These are phyloP conservation scores for Raja brachyura DNA, from an alignment of 2,113 vertebrate genomes.

Conservation along the genomic window DNA sequence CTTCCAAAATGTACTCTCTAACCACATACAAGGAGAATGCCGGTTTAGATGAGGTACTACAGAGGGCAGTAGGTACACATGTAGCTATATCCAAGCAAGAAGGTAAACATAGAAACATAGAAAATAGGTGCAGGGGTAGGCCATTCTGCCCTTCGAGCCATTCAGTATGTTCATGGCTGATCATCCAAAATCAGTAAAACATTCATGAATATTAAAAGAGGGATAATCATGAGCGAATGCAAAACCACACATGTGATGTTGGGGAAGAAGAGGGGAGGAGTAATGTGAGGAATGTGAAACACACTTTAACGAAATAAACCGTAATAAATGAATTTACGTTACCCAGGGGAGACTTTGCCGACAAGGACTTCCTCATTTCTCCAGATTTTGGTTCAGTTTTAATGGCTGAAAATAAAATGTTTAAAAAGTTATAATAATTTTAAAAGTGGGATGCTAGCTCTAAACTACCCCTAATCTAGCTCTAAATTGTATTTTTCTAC, in stretches of 20 bases:
- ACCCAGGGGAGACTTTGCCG: slow-evolving; percentile 72
- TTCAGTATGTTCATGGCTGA: no score
- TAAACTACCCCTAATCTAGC: neutral
- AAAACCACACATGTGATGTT: neutral
- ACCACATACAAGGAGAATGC: neutral
- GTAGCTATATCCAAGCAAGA: neutral
- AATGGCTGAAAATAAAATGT: slow-evolving; percentile 54
- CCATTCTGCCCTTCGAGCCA: no score
- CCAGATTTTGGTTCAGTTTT: slow-evolving; percentile 71
- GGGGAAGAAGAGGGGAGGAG: no score
- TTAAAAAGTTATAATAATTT: slow-evolving; percentile 6
- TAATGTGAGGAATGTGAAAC: neutral
- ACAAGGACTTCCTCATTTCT: slow-evolving; percentile 67
- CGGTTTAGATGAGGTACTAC: neutral
- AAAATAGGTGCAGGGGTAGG: no score
- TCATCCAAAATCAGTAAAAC: no score
- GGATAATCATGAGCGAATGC: neutral
- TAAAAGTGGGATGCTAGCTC: neutral
- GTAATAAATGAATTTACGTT: slow-evolving; percentile 38
- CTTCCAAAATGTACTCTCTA: neutral
- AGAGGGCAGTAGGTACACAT: neutral
- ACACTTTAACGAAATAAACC: neutral
- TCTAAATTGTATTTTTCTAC: neutral
- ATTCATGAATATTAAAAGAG: neutral
- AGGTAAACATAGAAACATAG: neutral